Evolutionary conservation across 92 coral and sea anemone genomes (phyloP), one percentile per base, ranked within the genome.

Genomic region (Umimayanthus chanpuru): DNA sequence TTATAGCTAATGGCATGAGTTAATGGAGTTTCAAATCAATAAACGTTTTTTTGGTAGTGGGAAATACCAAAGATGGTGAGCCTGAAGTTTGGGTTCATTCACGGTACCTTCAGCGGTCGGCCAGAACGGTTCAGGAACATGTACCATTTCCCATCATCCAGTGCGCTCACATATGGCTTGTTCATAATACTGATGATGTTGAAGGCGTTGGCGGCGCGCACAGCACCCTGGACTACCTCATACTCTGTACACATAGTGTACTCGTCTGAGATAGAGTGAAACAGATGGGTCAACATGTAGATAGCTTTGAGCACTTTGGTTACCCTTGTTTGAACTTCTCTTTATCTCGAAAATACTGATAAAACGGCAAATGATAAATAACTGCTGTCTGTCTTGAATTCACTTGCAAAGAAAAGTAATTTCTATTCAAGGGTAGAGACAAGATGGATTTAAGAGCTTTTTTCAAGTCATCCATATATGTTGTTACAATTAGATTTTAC

Each of bases 201-300:
- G 38, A 78, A 25, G 39, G 26, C 82, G 40, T 49, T 78, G 20
- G 65, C 82, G 41, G 82, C 82, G 21, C 82, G 66, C 7, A 43
- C 66, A 8, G 82, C 61, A 29, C 82, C 65, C 40, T 78, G 82
- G 49, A 78, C 4, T 25, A 78, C 26, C 9, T 29, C 64, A n/a
- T 78, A 78, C 49, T 78, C 82, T 6, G 82, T 50, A 78, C 82
- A 78, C 82, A 78, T 78, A 6, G 65, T 25, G 38, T 78, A 49
- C 66, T 78, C 82, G 82, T 78, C 82, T 78, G 82, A 20, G 68
- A 21, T 4, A 44, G 49, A 44, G 18, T 0, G 58, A 78, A 9
- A 23, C 36, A 49, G 61, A 14, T 39, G 49, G 25, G 20, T 9
- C 23, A 75, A 36, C 21, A 72, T 11, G 8, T 7, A 67, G 12